phyloP scores from a whole-genome alignment of 2,113 vertebrate genomes.

The Pteropus alecto region DNA sequence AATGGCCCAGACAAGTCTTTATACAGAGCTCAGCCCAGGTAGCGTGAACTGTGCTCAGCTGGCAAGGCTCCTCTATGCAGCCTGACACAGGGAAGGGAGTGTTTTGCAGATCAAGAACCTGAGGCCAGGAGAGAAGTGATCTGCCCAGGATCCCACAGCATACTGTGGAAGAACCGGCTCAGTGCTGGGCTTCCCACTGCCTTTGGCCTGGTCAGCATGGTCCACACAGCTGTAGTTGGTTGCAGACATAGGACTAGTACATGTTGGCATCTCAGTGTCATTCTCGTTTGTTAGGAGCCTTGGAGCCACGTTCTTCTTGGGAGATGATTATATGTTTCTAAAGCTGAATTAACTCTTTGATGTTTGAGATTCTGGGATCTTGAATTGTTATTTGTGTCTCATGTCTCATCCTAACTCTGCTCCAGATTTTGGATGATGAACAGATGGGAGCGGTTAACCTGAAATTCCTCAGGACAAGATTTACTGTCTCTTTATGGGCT shows the following conservation, averaged over 20 bases:
- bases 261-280: not conserved
- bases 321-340: slow-evolving; percentile 26
- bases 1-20: not conserved
- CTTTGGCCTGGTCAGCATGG: not conserved
- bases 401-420: not conserved
- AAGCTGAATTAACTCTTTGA: slow-evolving; percentile 21
- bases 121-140: not conserved
- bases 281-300: slow-evolving; percentile 1
- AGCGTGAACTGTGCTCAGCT: not conserved
- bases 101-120: not conserved
- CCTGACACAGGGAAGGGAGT: not conserved
- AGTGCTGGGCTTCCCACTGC: not conserved
- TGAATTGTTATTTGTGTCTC: not conserved
- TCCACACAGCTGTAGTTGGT: not conserved
- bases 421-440: not conserved
- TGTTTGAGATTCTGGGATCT: not conserved
- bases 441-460: not conserved
- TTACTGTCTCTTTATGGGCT: not conserved
- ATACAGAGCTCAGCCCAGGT: not conserved
- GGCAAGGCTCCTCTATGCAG: not conserved
- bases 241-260: not conserved
- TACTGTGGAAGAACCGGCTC: not conserved
- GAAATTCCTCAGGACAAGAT: not conserved
- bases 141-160: not conserved
- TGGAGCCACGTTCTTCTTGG: slow-evolving; percentile 11